phyloP scores from a whole-genome alignment of 2,113 vertebrate genomes.

The Thymallus thymallus region DNA sequence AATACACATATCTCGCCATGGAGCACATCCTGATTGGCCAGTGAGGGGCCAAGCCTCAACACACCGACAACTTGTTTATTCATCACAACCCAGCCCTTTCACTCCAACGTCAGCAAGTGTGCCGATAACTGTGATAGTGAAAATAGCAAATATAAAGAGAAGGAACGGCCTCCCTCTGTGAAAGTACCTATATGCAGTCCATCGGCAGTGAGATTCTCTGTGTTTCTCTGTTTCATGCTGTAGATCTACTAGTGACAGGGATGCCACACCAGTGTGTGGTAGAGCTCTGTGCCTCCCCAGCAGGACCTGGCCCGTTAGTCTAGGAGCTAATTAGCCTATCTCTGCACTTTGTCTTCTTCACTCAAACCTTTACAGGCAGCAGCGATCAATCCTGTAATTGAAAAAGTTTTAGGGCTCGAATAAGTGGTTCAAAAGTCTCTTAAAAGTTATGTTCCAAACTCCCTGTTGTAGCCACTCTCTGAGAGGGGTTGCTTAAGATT shows the following conservation, averaged over 20 bases:
- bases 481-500: not conserved
- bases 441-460: not conserved
- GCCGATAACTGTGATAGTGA: too few relatives aligned
- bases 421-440: not conserved
- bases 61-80: too few relatives aligned
- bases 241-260: not conserved
- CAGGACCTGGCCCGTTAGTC: not conserved
- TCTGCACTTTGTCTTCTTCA: not conserved
- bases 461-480: not conserved
- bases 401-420: not conserved
- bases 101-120: too few relatives aligned
- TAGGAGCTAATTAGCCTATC: not conserved
- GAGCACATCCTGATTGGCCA: too few relatives aligned
- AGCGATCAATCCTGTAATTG: conserved; percentile 2
- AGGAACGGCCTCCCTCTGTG: too few relatives aligned
- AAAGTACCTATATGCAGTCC: too few relatives aligned
- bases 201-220: too few relatives aligned
- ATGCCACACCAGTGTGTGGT: not conserved
- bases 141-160: too few relatives aligned
- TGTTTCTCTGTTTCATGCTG: not conserved
- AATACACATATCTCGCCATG: too few relatives aligned
- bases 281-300: not conserved
- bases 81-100: too few relatives aligned
- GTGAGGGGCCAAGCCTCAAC: too few relatives aligned
- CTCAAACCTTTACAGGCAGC: not conserved